Evolutionary conservation across 2,113 vertebrate genomes (phyloP), one percentile per base, ranked within the genome.

Genomic region (Tragelaphus imberbis): DNA sequence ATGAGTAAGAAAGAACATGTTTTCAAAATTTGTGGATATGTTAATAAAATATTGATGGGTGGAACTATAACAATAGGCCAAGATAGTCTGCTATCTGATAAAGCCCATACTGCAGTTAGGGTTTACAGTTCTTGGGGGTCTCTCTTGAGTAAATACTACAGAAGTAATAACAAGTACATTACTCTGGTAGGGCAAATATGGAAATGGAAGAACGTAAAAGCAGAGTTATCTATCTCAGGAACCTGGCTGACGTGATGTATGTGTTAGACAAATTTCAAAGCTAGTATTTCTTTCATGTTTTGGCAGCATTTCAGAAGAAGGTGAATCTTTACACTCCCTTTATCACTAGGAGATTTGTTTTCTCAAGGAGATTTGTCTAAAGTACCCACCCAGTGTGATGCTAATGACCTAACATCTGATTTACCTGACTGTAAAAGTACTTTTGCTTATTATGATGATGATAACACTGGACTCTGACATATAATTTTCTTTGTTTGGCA

Each of bases 231-330:
- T 97, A 8, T 56, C 23, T 92, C 27, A 85, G 71, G 68, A 82
- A 91, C 16, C 81, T 36, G 61, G 86, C 51, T 94, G 90, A 90
- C 94, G 86, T 96, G 88, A 88, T 84, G 47, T 59, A 40, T 36
- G 87, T 33, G 7, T 89, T 95, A 75, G 87, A 88, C 49, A 93
- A 14, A 5, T 87, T 98, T 95, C 40, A 65, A 94, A 97, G 82
- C 47, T 89, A 59, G 55, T 28, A 28, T 95, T 95, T 96, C 51
- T 96, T 88, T 81, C 21, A 59, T 56, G 59, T 95, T 84, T 96
- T 79, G 81, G 90, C 55, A 91, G 56, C 27, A 33, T 95, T 97
- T 97, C 91, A 56, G 55, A 94, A 96, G 33, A 89, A 98, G 51
- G 21, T 55, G 5, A 27, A 79, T 68, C 10, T 90, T 65, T 47